Percentiles rank a stretch among this genome's conserved stretches.
phyloP scores from a whole-genome alignment of 2,797 vertebrate species.

The Acanthopagrus latus region DNA sequence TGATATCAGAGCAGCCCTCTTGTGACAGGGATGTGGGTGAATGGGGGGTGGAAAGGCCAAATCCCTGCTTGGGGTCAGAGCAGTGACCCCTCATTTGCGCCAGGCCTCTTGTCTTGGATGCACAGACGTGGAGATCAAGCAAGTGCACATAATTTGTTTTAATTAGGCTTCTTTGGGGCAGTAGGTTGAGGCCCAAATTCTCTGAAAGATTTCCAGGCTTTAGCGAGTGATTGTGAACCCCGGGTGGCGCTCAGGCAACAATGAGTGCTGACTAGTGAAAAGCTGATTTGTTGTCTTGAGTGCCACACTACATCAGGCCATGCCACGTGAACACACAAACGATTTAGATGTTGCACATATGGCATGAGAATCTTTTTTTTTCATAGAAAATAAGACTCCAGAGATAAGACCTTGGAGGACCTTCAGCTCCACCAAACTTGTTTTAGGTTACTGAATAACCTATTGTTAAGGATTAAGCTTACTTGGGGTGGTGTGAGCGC shows the following conservation, averaged over 20 bases:
- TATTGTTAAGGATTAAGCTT: constrained; percentile 57
- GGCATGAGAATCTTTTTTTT: not conserved
- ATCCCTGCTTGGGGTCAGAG: constrained; percentile 55
- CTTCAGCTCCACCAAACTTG: constrained; percentile 15
- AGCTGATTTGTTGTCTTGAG: constrained; percentile 16
- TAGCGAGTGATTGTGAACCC: constrained; percentile 40
- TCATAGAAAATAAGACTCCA: not conserved
- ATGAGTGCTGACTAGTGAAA: constrained; percentile 37
- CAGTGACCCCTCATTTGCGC: constrained; percentile 53
- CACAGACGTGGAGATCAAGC: constrained; percentile 39
- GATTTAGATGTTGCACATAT: not conserved
- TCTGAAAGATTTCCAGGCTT: constrained; percentile 51
- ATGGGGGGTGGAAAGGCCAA: constrained; percentile 47
- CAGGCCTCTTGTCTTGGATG: constrained; percentile 51
- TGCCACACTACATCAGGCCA: not conserved
- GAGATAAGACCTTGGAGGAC: constrained; percentile 13
- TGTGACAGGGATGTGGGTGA: constrained; percentile 42
- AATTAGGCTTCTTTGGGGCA: constrained; percentile 61
- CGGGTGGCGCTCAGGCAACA: constrained; percentile 38
- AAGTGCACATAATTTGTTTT: constrained; percentile 59
- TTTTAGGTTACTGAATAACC: constrained; percentile 39
- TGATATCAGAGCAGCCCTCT: constrained; percentile 19
- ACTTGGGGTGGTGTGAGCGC: constrained; percentile 22
- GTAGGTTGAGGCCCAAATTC: constrained; percentile 53
- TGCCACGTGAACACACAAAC: not conserved